phyloP scores from a whole-genome alignment of 2,113 vertebrate species.

The Centropus bengalensis region DNA sequence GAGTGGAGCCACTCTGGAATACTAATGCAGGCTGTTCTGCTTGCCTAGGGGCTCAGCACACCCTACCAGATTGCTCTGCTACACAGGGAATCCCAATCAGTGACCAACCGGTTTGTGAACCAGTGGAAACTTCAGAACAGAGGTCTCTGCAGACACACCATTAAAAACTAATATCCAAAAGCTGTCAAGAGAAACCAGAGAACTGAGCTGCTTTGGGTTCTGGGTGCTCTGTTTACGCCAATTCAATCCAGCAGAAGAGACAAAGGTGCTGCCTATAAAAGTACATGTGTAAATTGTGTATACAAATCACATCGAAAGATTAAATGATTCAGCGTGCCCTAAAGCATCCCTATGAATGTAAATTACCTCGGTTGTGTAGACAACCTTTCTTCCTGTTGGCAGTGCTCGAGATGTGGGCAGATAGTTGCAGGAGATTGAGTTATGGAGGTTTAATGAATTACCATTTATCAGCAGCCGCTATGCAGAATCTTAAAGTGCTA shows the following conservation, averaged over 20 bases:
- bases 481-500: background rate
- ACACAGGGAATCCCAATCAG: rapidly evolving
- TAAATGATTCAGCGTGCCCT: background rate
- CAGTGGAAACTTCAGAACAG: background rate
- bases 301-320: background rate
- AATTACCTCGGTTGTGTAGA: background rate
- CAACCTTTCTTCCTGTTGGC: background rate
- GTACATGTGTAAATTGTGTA: background rate
- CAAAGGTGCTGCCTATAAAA: background rate
- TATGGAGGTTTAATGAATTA: background rate
- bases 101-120: background rate
- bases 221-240: background rate
- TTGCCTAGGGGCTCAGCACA: background rate
- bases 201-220: background rate
- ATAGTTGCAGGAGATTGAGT: background rate
- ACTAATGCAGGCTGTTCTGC: background rate
- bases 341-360: background rate
- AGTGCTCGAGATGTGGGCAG: background rate
- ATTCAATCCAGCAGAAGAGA: background rate
- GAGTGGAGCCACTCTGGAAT: background rate
- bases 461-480: background rate
- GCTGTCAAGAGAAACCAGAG: background rate
- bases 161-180: background rate
- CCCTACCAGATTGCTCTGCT: background rate
- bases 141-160: background rate